These are phyloP conservation scores for Scaptodrosophila latifasciaeformis DNA, from an alignment of 2,888 invertebrate species.

Conservation along the genomic window DNA sequence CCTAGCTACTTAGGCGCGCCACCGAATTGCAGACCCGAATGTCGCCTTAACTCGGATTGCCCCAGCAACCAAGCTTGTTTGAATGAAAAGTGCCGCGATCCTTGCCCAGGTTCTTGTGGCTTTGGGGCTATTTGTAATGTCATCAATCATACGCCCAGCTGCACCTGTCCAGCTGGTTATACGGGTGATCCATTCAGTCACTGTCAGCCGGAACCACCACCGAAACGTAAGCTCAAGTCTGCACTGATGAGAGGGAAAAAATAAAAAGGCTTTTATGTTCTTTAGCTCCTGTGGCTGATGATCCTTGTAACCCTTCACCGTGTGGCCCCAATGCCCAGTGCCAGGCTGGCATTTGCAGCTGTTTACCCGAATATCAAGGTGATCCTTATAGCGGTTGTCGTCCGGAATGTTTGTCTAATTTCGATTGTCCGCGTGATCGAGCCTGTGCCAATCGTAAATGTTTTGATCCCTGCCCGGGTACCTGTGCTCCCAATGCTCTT, in stretches of 20 bases:
- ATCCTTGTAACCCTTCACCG: slow-evolving; percentile 84
- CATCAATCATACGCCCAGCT: slow-evolving; percentile 83
- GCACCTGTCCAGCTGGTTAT: slow-evolving; percentile 79
- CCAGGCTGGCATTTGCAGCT: slow-evolving; percentile 67
- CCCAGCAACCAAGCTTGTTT: slow-evolving; percentile 83
- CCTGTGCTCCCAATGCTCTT: slow-evolving; percentile 84
- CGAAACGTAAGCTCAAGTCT: slow-evolving; percentile 57
- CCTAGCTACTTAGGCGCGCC: slow-evolving; percentile 80
- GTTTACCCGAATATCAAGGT: slow-evolving; percentile 81
- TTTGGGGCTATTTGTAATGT: slow-evolving; percentile 80
- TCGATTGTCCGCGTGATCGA: slow-evolving; percentile 82
- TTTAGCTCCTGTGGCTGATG: slow-evolving; percentile 70
- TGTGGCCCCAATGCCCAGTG: slow-evolving; percentile 86
- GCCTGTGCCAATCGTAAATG: slow-evolving; percentile 86
- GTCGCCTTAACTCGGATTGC: slow-evolving; percentile 83
- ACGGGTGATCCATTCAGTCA: slow-evolving; percentile 86
- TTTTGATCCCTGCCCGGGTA: slow-evolving; percentile 85
- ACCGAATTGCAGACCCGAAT: slow-evolving; percentile 84
- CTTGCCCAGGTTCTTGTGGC: slow-evolving; percentile 84
- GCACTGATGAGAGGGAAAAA: not conserved
- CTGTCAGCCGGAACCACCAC: slow-evolving; percentile 78
- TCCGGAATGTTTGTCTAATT: slow-evolving; percentile 87
- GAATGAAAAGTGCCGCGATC: slow-evolving; percentile 82
- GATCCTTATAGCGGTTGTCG: slow-evolving; percentile 86
- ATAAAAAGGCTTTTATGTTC: slow-evolving; percentile 5